A percentile compares a stretch with the other conserved stretches of the same genome.
phyloP scores from a whole-genome alignment of 2,113 vertebrate species.

The Lutjanus erythropterus region DNA sequence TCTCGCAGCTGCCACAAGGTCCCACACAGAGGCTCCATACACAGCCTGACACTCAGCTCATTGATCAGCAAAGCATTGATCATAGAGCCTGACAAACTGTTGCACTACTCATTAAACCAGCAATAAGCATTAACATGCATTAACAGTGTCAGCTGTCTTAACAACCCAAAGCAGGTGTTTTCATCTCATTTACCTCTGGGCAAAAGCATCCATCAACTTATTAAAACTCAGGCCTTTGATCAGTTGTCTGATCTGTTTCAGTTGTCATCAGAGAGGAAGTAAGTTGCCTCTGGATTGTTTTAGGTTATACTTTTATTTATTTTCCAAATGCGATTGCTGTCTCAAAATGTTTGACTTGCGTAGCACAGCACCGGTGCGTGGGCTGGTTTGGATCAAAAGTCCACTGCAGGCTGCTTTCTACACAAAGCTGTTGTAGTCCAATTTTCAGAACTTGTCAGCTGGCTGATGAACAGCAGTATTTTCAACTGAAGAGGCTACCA shows the following conservation, averaged over 20 bases:
- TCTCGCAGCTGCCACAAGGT: not conserved
- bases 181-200: not conserved
- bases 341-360: too few relatives aligned
- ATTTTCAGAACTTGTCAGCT: not conserved
- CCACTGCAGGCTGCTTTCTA: not conserved
- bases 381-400: not conserved
- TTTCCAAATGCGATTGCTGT: not conserved
- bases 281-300: not conserved
- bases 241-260: not conserved
- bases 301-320: too few relatives aligned
- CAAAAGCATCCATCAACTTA: constrained; percentile 2
- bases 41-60: constrained; percentile 2
- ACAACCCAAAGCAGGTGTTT: constrained; percentile 20
- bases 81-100: constrained; percentile 34
- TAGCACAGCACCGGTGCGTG: not conserved
- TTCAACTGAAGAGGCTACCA: not conserved
- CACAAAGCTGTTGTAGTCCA: not conserved
- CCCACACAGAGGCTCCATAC: not conserved
- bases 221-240: constrained; percentile 6
- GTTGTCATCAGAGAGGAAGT: not conserved
- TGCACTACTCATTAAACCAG: constrained; percentile 24
- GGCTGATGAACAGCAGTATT: not conserved
- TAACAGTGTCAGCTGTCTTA: constrained; percentile 10
- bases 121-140: constrained; percentile 27
- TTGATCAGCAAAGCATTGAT: constrained; percentile 38